phyloP scores from a whole-genome alignment of 2,797 vertebrate species.

The Apodemus agrarius region DNA sequence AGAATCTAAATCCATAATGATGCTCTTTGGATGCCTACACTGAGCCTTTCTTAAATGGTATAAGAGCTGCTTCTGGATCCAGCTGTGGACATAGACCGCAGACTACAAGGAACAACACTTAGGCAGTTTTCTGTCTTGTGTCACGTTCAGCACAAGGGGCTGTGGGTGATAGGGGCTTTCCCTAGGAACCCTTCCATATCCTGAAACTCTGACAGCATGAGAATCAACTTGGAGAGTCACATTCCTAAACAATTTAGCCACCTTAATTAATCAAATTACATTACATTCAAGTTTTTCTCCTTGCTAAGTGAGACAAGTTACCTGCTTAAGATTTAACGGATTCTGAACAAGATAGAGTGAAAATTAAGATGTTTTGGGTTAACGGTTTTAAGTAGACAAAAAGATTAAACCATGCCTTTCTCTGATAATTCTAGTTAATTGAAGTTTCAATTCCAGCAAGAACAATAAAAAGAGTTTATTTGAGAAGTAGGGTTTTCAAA shows the following conservation, averaged over 20 bases:
- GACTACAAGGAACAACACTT: background rate
- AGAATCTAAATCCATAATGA: background rate
- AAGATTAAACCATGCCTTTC: slow-evolving; percentile 33
- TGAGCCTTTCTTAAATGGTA: slow-evolving; percentile 18
- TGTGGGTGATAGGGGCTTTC: background rate
- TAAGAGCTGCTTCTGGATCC: background rate
- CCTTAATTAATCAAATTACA: slow-evolving; percentile 62
- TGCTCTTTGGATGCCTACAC: background rate
- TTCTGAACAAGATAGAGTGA: slow-evolving; percentile 52
- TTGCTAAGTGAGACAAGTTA: slow-evolving; percentile 58
- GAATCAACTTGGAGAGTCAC: slow-evolving; percentile 42
- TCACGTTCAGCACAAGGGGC: background rate
- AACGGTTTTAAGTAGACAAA: slow-evolving; percentile 54
- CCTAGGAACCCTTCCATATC: background rate
- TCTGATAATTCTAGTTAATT: slow-evolving; percentile 61
- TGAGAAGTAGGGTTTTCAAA: slow-evolving; percentile 51
- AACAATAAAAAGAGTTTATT: slow-evolving; percentile 57
- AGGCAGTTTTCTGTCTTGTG: background rate
- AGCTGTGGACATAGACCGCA: background rate
- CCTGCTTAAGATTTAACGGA: slow-evolving; percentile 55
- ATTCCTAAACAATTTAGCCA: slow-evolving; percentile 48
- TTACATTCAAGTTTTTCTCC: slow-evolving; percentile 22
- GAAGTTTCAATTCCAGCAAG: slow-evolving; percentile 47
- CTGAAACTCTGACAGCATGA: background rate
- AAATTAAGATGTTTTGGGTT: slow-evolving; percentile 46